phyloP scores from a whole-genome alignment of 30 jellyfish, hydroid and myxozoan genomes.

The Pelagia noctiluca region DNA sequence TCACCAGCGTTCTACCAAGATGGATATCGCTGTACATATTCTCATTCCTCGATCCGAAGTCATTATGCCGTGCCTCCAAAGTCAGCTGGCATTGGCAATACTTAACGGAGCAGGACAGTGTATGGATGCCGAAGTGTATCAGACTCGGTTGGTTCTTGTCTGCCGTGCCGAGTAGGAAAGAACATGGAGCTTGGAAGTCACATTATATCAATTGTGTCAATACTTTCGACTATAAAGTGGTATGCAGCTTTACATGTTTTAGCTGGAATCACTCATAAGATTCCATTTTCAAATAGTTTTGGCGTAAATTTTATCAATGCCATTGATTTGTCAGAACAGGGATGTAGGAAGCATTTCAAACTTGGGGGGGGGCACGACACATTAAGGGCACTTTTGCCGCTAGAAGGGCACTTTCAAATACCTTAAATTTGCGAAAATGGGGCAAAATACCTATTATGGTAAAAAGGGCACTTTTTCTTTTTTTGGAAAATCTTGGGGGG shows the following conservation, averaged over 20 bases:
- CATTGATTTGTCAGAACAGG: too few relatives aligned
- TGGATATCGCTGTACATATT: conserved; percentile 68
- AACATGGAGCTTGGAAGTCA: conserved; percentile 78
- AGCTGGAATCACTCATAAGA: too few relatives aligned
- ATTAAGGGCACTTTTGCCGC: too few relatives aligned
- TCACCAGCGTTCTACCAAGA: conserved; percentile 58
- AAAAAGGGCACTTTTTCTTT: too few relatives aligned
- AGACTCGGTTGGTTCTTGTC: conserved; percentile 78
- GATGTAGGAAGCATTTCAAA: too few relatives aligned
- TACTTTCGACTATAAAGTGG: conserved; percentile 63
- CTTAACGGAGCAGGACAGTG: conserved; percentile 69
- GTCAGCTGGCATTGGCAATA: conserved; percentile 75
- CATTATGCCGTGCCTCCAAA: conserved; percentile 58
- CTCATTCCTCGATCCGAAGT: conserved; percentile 71
- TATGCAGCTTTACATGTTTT: neutral
- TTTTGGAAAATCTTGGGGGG: too few relatives aligned
- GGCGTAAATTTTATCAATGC: too few relatives aligned
- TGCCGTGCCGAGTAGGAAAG: conserved; percentile 54
- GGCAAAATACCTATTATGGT: too few relatives aligned
- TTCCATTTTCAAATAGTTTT: too few relatives aligned
- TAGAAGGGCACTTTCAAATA: too few relatives aligned
- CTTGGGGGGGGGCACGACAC: too few relatives aligned
- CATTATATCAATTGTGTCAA: conserved; percentile 64
- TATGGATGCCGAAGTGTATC: conserved; percentile 78
- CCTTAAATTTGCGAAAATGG: too few relatives aligned